These are phyloP conservation scores for Amblyjoppa fuscipennis DNA, from an alignment of 2,888 invertebrate genomes.

Conservation along the genomic window DNA sequence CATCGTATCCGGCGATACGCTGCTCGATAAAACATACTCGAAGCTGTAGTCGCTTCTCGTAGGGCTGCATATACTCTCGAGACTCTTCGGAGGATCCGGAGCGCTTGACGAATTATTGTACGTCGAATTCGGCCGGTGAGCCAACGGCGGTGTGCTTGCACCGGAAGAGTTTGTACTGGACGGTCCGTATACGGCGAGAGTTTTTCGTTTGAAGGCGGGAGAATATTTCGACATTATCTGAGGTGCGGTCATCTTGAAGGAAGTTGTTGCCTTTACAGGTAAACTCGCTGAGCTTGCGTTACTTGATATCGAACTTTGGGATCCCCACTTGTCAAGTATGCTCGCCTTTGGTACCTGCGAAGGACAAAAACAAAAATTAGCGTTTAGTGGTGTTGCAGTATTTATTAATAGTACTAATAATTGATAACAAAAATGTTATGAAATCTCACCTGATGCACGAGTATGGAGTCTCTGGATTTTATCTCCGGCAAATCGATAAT, in stretches of 20 bases:
- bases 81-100: conserved; percentile 86
- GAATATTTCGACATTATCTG: conserved; percentile 92
- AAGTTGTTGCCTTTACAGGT: conserved; percentile 76
- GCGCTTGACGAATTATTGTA: conserved; percentile 70
- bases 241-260: conserved; percentile 83
- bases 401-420: no score
- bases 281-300: conserved; percentile 79
- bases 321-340: conserved; percentile 83
- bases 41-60: conserved; percentile 88
- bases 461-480: conserved; percentile 89
- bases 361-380: conserved; percentile 32
- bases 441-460: conserved; percentile 77
- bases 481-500: conserved; percentile 93
- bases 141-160: conserved; percentile 63
- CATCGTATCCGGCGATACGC: conserved; percentile 79
- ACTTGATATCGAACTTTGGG: conserved; percentile 81
- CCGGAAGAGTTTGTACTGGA: conserved; percentile 72
- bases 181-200: conserved; percentile 88
- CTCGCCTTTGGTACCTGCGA: conserved; percentile 78
- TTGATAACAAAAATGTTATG: neutral
- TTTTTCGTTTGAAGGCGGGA: conserved; percentile 92
- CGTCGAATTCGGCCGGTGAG: conserved; percentile 66
- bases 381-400: neutral
- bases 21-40: conserved; percentile 84
- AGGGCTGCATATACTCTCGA: conserved; percentile 88